Conservation (phyloP, 2,888 invertebrate species). For the Falcaria lacertinaria region DNA sequence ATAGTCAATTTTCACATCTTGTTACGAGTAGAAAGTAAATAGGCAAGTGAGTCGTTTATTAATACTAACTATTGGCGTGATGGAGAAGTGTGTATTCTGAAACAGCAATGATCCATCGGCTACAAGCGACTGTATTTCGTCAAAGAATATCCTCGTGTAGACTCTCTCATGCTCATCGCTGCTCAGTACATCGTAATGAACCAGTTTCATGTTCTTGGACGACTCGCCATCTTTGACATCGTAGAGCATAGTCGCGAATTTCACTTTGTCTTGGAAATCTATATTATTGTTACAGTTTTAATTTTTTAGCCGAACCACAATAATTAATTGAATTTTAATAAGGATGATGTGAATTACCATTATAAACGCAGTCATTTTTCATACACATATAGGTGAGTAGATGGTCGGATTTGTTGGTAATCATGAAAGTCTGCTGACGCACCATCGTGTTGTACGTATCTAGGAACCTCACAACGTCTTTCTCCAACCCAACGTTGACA, state of each 20-base stretch:
- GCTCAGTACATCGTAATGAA: conserved; percentile 60
- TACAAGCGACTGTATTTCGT: conserved; percentile 64
- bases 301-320: too few relatives aligned
- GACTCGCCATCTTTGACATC: conserved; percentile 56
- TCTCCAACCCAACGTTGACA: conserved; percentile 72
- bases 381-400: conserved; percentile 79
- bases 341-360: conserved; percentile 35
- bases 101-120: conserved; percentile 58
- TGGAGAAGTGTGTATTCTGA: conserved; percentile 66
- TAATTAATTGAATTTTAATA: conserved; percentile 1
- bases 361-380: conserved; percentile 61
- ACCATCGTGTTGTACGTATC: conserved; percentile 81
- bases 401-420: conserved; percentile 78
- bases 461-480: conserved; percentile 68
- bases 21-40: too few relatives aligned
- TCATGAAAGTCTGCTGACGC: conserved; percentile 67
- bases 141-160: conserved; percentile 65
- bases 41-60: too few relatives aligned
- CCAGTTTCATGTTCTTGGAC: conserved; percentile 51
- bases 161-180: conserved; percentile 64
- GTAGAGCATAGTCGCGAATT: conserved; percentile 55
- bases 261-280: conserved; percentile 71
- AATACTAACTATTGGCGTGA: conserved; percentile 74
- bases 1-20: too few relatives aligned
- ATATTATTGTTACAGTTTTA: not conserved